Base-by-base conservation (phyloP, 30 jellyfish, hydroid and myxozoan genomes). In the Hydra vulgaris region DNA sequence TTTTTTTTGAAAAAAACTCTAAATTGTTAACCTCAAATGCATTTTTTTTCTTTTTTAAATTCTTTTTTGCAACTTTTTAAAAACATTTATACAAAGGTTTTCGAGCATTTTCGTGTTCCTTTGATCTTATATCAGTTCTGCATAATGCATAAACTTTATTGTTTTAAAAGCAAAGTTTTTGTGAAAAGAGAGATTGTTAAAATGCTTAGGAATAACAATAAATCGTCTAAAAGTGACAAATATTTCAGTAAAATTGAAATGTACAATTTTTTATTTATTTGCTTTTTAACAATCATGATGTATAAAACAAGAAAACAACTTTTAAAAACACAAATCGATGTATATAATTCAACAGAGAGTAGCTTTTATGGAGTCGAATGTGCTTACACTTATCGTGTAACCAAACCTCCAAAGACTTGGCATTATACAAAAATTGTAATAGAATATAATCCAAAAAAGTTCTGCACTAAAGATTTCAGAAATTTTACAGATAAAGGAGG, bases 401-500 rank as follows among this genome's bases (percentile, higher is more conserved):
- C 17, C 12, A 61, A 54, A 26, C 24, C 85, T 19, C 80, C n/a
- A 15, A 21, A 73, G 15, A 89, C 92, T 7, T 89, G 96, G 96
- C 70, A 80, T 8, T 53, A 79, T 23, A 77, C 84, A 21, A 53
- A 76, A 15, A 83, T 89, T 12, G 53, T 82, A 18, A 89, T 89
- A 68, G 67, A 68, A 22, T 80, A 82, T 83, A 77, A 81, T 54
- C 95, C 97, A 21, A 73, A 75, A 15, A 72, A 79, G 26, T 79
- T 81, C 55, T 90, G 97, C 82, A 25, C 97, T 1, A 69, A 18
- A 52, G 90, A 85, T 7, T 88, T 68, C 40, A 23, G 74, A 18
- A 71, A 54, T 66, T 40, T 89, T 7, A 71, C 72, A 8, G 67
- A 80, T 21, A 76, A 66, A 25, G 94, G 87, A 23, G 93, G 95